Evolutionary conservation across 2,888 invertebrate species (phyloP), one percentile per base, ranked within the genome.

Genomic region (Drosophila infuscata): DNA sequence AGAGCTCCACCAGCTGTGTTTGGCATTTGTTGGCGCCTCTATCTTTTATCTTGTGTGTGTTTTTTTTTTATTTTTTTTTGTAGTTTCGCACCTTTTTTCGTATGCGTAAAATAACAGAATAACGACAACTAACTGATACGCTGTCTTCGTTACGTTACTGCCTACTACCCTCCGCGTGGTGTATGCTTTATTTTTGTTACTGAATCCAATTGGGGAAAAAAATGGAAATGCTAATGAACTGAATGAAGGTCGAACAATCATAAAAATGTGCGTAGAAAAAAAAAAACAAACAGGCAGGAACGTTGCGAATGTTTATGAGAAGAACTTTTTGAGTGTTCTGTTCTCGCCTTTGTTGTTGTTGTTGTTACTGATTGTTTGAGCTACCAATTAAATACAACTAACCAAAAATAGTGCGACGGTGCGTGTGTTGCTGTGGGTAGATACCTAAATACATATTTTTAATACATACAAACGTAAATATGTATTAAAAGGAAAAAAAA

Each of bases 141-240:
- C 49, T 33, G 32, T 33, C 48, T 11, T 20, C 46, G 43, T 57
- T 46, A 2, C 12, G 46, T 46, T 46, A 46, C 25, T 15, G 43
- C 25, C 36, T 65, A 38, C 57, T 62, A 59, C 66, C 66, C 56
- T 60, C 20, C 57, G 57, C 66, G 66, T 53, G 66, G 60, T 64
- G 64, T 57, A 61, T 61, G 60, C 52, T 20, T 48, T 61, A 48
- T 68, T 58, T 68, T 68, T 58, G 48, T 38, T 74, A 41, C 53
- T 52, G 25, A 62, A 63, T 57, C 52, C 54, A 66, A 76, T 57
- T 53, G 53, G 12, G n/a, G 30, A 35, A 43, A 53, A 58, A 48
- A 20, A 57, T 41, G 32, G 65, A 81, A 88, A 86, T 89, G 88
- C 83, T 88, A 89, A 88, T 88, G 88, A 88, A 89, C 88, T 84